Base-by-base conservation (phyloP, 2,888 invertebrate species). In the Beris chalybata region DNA sequence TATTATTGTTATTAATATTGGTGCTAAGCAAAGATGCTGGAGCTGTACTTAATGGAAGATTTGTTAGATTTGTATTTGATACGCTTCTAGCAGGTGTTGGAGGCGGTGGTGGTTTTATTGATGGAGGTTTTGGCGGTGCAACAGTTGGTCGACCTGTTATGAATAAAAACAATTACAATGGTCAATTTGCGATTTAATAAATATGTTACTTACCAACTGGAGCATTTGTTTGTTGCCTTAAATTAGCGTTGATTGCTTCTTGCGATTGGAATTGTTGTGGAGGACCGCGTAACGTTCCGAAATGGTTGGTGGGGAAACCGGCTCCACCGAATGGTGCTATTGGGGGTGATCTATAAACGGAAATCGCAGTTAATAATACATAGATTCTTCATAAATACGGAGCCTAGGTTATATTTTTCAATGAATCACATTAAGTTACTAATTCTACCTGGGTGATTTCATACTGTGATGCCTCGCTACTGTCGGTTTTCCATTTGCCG, bases 391-490 rank as follows among this genome's bases (percentile, higher is more conserved):
- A 30, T 55, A 53, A 66, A 48, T 32, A 7, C 3, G 22, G 22
- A 22, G 22, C 22, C 22, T 22, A 22, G 1, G 22, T 22, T 2
- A 13, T 29, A 53, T 29, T 22, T 7, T 29, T 29, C 12, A 47
- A 47, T 11, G 5, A 47, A 9, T 47, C 15, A 4, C 47, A 47
- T 47, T 13, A 47, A 47, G 15, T 15, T 13, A 47, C 32, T 22
- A 7, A 43, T 52, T 74, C 72, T 75, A 91, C 81, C 91, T 87
- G 31, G 92, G 91, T 72, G 89, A 85, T 78, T 91, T 85, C 91
- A 93, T 91, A 78, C 93, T 93, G 78, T 92, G 93, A 72, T 93
- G 90, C 69, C 93, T 82, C 9, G 87, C 85, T 4, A 91, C 89
- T 50, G 83, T 74, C 67, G 80, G 75, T 67, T 78, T 78, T 70